A percentile compares a stretch with the other conserved stretches of the same genome.
These are phyloP conservation scores for Drosophila watanabei DNA, from an alignment of 1,140 invertebrate genomes.

Conservation along the genomic window DNA sequence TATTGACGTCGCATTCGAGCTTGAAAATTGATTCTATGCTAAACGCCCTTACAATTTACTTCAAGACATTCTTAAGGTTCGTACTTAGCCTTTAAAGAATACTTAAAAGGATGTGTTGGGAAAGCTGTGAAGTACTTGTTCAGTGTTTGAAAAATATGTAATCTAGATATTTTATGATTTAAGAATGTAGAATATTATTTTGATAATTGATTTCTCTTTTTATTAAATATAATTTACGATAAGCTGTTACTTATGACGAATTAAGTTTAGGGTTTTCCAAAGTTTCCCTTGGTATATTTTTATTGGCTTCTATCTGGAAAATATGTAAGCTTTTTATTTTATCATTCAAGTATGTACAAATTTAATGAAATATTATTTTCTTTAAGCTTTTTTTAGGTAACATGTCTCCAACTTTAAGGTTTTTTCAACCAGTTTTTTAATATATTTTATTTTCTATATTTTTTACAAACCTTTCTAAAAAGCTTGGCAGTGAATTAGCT, in stretches of 20 bases:
- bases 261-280: neutral
- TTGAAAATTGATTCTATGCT: neutral
- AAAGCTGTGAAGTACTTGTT: neutral
- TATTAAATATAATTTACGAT: neutral
- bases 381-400: neutral
- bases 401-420: neutral
- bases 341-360: too few species aligned
- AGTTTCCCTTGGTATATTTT: too few species aligned
- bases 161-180: neutral
- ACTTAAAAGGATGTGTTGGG: neutral
- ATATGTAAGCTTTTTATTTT: too few species aligned
- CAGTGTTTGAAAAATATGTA: neutral
- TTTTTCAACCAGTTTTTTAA: neutral
- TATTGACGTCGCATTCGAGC: neutral
- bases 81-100: too few species aligned
- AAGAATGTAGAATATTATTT: neutral
- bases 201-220: neutral
- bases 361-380: neutral
- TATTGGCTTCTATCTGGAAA: too few species aligned
- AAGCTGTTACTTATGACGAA: neutral
- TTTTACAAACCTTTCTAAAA: neutral
- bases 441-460: neutral
- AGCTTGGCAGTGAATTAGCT: conserved; percentile 19
- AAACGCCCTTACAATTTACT: neutral
- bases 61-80: neutral